Evolutionary conservation across 2,113 vertebrate genomes (phyloP).

Genomic region (Xyrauchen texanus): DNA sequence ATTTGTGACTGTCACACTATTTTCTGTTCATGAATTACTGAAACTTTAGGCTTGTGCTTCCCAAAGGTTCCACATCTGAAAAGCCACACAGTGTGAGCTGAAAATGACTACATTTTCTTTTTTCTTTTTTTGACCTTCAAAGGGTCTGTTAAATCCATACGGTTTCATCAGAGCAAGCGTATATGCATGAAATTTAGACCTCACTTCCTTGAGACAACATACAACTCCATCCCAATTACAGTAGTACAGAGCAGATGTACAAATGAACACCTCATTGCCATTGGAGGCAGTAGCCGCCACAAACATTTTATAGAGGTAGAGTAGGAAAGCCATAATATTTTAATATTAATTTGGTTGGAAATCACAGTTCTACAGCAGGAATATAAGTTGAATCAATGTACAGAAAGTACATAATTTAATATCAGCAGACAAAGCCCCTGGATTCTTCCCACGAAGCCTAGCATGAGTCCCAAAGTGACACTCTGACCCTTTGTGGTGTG

Average conservation of each 20-base stretch:
- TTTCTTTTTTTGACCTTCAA: conserved; percentile 1
- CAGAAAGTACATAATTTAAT: too few relatives aligned
- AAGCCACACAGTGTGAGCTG: conserved; percentile 35
- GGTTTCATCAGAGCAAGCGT: conserved; percentile 10
- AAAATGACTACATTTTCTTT: background rate
- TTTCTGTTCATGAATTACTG: conserved; percentile 44
- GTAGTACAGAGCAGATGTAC: conserved; percentile 10
- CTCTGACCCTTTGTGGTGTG: conserved; percentile 37
- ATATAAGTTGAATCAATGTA: too few relatives aligned
- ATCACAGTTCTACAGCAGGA: too few relatives aligned
- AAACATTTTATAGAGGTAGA: too few relatives aligned
- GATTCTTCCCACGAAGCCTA: too few relatives aligned
- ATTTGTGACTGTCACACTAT: conserved; percentile 59
- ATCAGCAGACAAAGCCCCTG: too few relatives aligned
- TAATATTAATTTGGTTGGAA: too few relatives aligned
- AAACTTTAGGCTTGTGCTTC: conserved; percentile 32
- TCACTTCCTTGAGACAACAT: conserved; percentile 24
- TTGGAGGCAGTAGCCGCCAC: too few relatives aligned
- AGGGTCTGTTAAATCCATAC: conserved; percentile 2
- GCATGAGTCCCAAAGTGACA: background rate
- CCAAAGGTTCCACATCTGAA: conserved; percentile 36
- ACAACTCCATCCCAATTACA: conserved; percentile 23
- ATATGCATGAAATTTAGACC: conserved; percentile 5
- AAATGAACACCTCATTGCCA: background rate
- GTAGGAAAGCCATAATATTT: too few relatives aligned